Evolutionary conservation across 2,888 invertebrate species (phyloP), one percentile per base, ranked within the genome.

Genomic region (Sarcophaga carnaria): DNA sequence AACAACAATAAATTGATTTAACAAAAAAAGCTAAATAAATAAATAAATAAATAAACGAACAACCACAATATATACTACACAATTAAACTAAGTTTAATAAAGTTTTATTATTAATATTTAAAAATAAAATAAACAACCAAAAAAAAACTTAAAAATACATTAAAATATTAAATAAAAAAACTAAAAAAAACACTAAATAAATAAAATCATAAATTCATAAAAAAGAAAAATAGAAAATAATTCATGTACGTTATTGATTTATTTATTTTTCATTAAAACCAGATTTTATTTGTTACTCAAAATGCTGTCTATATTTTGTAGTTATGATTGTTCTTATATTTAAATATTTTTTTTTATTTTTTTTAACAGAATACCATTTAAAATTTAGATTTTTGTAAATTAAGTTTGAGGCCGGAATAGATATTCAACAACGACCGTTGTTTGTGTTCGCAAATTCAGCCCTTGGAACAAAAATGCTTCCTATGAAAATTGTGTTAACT

Each of bases 1-100:
- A 72, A 76, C 11, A 67, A 79, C 47, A 49, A 20, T 72, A 67
- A 25, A 63, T 8, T 37, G 37, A 37, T 27, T 69, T 83, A 22
- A 22, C 22, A 76, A 47, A 71, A 72, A 54, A 63, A 10, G 8
- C 0, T 54, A 81, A 86, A 72, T 17, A 77, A 82, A 77, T 47
- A 79, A 69, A 80, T 79, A 37, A 79, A 22, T 22, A 22, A 22
- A 22, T 22, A 69, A 49, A 75, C 69, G 69, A 80, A 83, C 63
- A 70, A 60, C 63, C 59, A 83, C 63, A 77, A 85, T 62, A 85
- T 64, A 80, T 62, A 80, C 59, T 70, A 80, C 47, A 80, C 59
- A 83, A 60, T 45, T 81, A 70, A 77, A 78, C 25, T 70, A 75
- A 77, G 74, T 85, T 85, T 80, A 85, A 80, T 70, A 77, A 77